phyloP scores from a whole-genome alignment of 2,113 vertebrate genomes.

The Ovibos moschatus region DNA sequence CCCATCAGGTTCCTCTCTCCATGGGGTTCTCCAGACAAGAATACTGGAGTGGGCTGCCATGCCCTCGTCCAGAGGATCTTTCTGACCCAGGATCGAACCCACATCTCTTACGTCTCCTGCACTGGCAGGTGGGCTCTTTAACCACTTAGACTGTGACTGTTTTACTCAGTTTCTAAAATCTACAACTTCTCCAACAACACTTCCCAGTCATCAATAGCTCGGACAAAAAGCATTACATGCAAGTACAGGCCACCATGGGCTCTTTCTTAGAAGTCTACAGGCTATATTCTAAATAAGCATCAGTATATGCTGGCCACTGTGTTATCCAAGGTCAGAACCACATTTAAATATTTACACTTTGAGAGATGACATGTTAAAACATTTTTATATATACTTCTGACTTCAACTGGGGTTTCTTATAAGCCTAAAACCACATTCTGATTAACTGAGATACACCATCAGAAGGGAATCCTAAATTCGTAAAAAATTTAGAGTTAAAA shows the following conservation, averaged over 20 bases:
- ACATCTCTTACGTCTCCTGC: background rate
- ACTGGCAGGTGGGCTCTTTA: background rate
- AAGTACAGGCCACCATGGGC: background rate
- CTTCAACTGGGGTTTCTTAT: background rate
- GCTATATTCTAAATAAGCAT: background rate
- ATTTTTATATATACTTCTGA: background rate
- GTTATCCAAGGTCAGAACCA: background rate
- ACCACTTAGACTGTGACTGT: background rate
- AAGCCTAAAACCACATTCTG: conserved; percentile 9
- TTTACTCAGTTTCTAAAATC: background rate
- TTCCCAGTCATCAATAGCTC: background rate
- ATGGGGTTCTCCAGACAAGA: background rate
- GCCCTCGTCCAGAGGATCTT: background rate
- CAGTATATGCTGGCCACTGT: background rate
- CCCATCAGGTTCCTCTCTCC: background rate
- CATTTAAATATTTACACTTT: conserved; percentile 13
- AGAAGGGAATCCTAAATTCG: background rate
- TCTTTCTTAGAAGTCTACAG: background rate
- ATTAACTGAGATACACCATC: background rate
- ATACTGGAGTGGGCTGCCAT: background rate
- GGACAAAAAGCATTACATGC: background rate
- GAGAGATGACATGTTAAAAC: background rate
- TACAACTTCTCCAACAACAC: background rate
- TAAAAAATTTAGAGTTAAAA: background rate
- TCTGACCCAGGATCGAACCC: background rate